phyloP scores from a whole-genome alignment of 1,140 invertebrate genomes.

The Drosophila ambigua region DNA sequence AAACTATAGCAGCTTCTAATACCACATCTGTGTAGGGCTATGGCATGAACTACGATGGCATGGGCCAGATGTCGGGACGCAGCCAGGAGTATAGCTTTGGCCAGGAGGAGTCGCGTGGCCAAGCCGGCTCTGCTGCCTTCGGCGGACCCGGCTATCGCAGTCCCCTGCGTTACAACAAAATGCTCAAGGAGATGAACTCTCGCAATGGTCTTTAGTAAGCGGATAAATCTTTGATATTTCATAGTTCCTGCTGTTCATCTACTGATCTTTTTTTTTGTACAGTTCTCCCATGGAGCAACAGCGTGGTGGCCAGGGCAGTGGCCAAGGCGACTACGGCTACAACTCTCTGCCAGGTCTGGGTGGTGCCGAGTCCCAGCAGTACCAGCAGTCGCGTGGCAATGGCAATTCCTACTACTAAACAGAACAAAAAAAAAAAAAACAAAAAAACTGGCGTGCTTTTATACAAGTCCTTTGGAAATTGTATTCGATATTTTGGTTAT shows the following conservation, averaged over 20 bases:
- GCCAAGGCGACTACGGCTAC: slow-evolving; percentile 58
- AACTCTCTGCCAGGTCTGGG: slow-evolving; percentile 62
- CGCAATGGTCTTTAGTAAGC: slow-evolving; percentile 69
- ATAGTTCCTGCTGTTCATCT: background rate
- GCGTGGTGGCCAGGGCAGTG: slow-evolving; percentile 22
- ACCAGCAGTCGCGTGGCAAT: slow-evolving; percentile 24
- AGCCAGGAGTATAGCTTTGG: slow-evolving; percentile 32
- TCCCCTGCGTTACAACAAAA: slow-evolving; percentile 56
- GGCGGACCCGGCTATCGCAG: slow-evolving; percentile 67
- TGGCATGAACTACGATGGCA: slow-evolving; percentile 29
- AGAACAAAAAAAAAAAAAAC: too few species aligned
- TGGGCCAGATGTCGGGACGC: slow-evolving; percentile 22
- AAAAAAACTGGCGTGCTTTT: background rate
- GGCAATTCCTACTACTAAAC: slow-evolving; percentile 44
- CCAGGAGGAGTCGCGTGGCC: slow-evolving; percentile 41
- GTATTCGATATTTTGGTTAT: slow-evolving; percentile 7
- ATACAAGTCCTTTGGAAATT: background rate
- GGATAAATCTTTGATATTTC: background rate
- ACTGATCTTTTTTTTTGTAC: background rate
- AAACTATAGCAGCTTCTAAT: background rate
- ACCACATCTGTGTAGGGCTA: slow-evolving; percentile 18
- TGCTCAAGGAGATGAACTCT: slow-evolving; percentile 64
- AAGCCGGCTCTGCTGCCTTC: slow-evolving; percentile 43
- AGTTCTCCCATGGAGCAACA: slow-evolving; percentile 58
- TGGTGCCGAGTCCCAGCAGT: slow-evolving; percentile 48